Conservation (phyloP, 2,113 vertebrate genomes). For the Toxotes jaculatrix region DNA sequence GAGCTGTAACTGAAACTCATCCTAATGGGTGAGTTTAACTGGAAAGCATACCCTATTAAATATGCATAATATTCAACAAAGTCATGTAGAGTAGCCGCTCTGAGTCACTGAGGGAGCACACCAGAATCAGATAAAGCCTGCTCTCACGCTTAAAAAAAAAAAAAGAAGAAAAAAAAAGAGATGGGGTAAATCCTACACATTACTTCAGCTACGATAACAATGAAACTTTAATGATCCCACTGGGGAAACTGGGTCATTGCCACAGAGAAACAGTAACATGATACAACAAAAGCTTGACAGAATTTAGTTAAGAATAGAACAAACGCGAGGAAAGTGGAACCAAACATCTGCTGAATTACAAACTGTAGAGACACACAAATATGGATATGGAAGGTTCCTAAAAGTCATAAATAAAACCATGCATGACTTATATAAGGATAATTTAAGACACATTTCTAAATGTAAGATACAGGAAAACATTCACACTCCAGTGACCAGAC, state of each 20-base stretch:
- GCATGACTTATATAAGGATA: neutral
- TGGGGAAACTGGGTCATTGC: slow-evolving; percentile 43
- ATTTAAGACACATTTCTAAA: neutral
- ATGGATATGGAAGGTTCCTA: neutral
- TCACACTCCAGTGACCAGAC: neutral
- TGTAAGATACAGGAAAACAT: neutral
- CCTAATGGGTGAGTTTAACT: slow-evolving; percentile 67
- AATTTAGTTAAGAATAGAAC: slow-evolving; percentile 37
- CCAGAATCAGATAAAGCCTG: slow-evolving; percentile 16
- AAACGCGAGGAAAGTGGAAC: neutral
- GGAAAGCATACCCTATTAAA: slow-evolving; percentile 65
- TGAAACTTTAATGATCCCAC: slow-evolving; percentile 50
- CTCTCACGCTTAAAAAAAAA: neutral
- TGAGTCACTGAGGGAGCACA: neutral
- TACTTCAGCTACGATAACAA: slow-evolving; percentile 34
- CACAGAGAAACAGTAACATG: slow-evolving; percentile 26
- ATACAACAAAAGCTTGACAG: slow-evolving; percentile 4
- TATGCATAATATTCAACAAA: slow-evolving; percentile 63
- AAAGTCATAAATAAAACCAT: neutral
- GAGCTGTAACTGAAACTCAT: slow-evolving; percentile 66
- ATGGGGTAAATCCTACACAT: slow-evolving; percentile 16
- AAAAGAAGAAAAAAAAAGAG: neutral
- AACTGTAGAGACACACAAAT: neutral
- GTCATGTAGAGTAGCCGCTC: slow-evolving; percentile 22
- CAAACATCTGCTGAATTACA: slow-evolving; percentile 1